phyloP scores from a whole-genome alignment of 2,888 invertebrate species.

The Hypsopygia costalis region DNA sequence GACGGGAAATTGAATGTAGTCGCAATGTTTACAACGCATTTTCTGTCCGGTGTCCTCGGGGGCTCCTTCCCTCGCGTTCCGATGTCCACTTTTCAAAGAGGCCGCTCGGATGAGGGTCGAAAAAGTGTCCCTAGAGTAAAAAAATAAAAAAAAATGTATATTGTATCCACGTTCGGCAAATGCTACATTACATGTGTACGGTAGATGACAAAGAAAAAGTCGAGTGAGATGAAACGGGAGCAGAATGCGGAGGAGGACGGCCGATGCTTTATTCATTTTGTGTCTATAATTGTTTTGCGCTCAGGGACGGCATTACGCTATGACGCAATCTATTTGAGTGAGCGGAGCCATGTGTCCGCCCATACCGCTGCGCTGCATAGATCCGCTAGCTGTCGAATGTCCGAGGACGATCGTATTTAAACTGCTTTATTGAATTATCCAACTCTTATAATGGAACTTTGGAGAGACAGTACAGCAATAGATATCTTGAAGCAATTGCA shows the following conservation, averaged over 20 bases:
- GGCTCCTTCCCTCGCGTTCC: conserved; percentile 79
- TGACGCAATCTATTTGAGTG: conserved; percentile 75
- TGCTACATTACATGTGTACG: conserved; percentile 59
- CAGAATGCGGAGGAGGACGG: conserved; percentile 38
- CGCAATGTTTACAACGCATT: conserved; percentile 82
- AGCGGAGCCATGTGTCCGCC: conserved; percentile 54
- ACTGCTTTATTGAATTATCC: conserved; percentile 47
- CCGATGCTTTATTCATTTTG: conserved; percentile 68
- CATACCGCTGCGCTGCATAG: conserved; percentile 3
- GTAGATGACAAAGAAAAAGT: conserved; percentile 69
- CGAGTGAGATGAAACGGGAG: conserved; percentile 43
- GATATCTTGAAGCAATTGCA: too few species aligned
- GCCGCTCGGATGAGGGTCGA: conserved; percentile 80
- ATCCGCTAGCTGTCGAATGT: conserved; percentile 4
- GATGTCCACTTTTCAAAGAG: conserved; percentile 81
- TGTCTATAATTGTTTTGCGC: conserved; percentile 70
- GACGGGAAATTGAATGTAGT: conserved; percentile 82
- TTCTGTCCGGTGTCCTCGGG: conserved; percentile 76
- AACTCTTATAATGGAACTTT: conserved; percentile 38
- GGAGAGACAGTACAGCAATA: too few species aligned
- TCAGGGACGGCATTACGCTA: conserved; percentile 56
- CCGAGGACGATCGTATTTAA: conserved; percentile 15
- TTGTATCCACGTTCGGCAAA: conserved; percentile 69
- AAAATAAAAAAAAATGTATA: conserved; percentile 77
- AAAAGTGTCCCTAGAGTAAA: conserved; percentile 79